Evolutionary conservation across 2,888 invertebrate species (phyloP).

Genomic region (Laothoe populi): DNA sequence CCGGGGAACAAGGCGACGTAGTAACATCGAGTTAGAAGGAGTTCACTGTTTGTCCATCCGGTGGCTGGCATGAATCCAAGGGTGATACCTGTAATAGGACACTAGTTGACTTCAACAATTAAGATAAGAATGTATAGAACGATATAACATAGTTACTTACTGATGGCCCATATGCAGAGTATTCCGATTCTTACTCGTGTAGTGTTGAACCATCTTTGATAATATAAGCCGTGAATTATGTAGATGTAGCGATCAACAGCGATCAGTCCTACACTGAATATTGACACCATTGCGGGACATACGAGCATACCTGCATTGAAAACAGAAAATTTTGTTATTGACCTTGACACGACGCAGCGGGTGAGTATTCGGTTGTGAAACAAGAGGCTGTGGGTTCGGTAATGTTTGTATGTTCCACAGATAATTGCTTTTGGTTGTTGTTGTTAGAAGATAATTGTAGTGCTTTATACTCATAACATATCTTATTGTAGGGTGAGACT

Average conservation of each 20-base stretch:
- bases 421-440: too few species aligned
- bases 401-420: too few species aligned
- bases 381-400: too few species aligned
- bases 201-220: conserved; percentile 86
- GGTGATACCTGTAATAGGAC: conserved; percentile 72
- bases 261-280: conserved; percentile 86
- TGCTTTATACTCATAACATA: too few species aligned
- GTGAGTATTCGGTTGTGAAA: too few species aligned
- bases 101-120: not conserved
- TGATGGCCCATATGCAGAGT: conserved; percentile 82
- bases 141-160: conserved; percentile 56
- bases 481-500: too few species aligned
- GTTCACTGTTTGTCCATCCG: conserved; percentile 80
- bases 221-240: conserved; percentile 87
- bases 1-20: conserved; percentile 85
- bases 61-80: conserved; percentile 86
- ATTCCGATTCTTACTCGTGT: conserved; percentile 84
- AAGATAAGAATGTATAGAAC: not conserved
- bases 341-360: too few species aligned
- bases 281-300: conserved; percentile 86
- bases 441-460: too few species aligned
- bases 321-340: not conserved
- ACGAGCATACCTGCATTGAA: conserved; percentile 82
- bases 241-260: conserved; percentile 87
- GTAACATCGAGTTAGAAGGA: conserved; percentile 71